Conservation (phyloP, 1,140 invertebrate genomes). For the Euura saliciscinereae region DNA sequence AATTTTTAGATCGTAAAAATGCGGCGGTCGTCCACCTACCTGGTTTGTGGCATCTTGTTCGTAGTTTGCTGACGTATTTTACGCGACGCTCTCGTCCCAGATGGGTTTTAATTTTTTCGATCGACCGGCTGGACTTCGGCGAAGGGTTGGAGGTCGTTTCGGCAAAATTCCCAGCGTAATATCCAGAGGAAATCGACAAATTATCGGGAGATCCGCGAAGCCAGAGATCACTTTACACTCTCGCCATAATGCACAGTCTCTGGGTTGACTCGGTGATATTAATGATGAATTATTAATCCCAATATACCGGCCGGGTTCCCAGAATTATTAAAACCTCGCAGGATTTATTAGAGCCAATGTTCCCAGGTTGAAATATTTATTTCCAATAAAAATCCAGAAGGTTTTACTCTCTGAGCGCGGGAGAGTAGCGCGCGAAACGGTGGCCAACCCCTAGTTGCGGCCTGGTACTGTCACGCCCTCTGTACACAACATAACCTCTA, state of each 20-base stretch:
- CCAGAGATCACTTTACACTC: conserved; percentile 24
- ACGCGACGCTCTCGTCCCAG: background rate
- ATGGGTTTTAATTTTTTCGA: conserved; percentile 12
- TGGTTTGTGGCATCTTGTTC: conserved; percentile 53
- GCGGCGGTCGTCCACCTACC: conserved; percentile 39
- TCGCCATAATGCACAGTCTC: conserved; percentile 49
- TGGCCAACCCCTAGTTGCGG: conserved; percentile 50
- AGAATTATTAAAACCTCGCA: background rate
- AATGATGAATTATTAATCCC: background rate
- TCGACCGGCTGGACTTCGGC: background rate
- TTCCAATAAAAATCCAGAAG: background rate
- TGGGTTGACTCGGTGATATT: conserved; percentile 19
- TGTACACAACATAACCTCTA: conserved; percentile 57
- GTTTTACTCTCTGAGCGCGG: conserved; percentile 46
- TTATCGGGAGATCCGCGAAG: background rate
- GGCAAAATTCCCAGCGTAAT: background rate
- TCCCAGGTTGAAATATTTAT: background rate
- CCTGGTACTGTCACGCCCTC: conserved; percentile 51
- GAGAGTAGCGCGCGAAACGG: conserved; percentile 56
- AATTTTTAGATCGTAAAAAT: background rate
- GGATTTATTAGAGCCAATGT: background rate
- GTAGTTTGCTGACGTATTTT: conserved; percentile 43
- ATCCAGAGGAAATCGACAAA: background rate
- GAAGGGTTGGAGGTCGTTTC: background rate
- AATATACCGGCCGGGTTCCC: background rate